Percentiles rank a stretch among this genome's conserved stretches.
Conservation (phyloP, 2,113 vertebrate genomes). For the Phyllostomus hastatus region DNA sequence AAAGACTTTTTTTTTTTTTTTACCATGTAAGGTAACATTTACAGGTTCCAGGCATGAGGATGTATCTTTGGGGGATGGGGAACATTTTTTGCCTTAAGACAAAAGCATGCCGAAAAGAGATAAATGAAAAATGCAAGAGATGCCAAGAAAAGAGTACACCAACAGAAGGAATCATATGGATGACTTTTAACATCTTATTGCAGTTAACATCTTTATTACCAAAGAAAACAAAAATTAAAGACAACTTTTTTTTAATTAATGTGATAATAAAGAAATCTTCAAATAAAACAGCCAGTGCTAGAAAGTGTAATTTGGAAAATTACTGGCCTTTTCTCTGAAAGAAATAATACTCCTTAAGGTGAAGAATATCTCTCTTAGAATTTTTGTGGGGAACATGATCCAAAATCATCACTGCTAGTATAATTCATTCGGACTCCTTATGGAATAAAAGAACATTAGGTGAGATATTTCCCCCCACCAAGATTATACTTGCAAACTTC, state of each 20-base stretch:
- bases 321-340: background rate
- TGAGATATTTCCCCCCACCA: background rate
- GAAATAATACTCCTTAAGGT: constrained; percentile 33
- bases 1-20: background rate
- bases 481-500: background rate
- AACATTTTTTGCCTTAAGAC: background rate
- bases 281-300: constrained; percentile 36
- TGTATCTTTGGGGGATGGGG: background rate
- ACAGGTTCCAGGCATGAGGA: background rate
- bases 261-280: constrained; percentile 8
- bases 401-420: constrained; percentile 36
- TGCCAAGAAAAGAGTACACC: constrained; percentile 10
- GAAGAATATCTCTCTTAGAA: constrained; percentile 22
- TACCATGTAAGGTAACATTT: background rate
- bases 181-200: constrained; percentile 3
- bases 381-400: background rate
- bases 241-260: background rate
- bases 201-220: constrained; percentile 33
- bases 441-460: background rate
- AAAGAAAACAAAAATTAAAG: constrained; percentile 40
- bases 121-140: background rate
- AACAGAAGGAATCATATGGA: constrained; percentile 2
- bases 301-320: constrained; percentile 40
- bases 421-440: constrained; percentile 10
- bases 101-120: background rate